Evolutionary conservation across 2,113 vertebrate genomes (phyloP).

Genomic region (Brachionichthys hirsutus): DNA sequence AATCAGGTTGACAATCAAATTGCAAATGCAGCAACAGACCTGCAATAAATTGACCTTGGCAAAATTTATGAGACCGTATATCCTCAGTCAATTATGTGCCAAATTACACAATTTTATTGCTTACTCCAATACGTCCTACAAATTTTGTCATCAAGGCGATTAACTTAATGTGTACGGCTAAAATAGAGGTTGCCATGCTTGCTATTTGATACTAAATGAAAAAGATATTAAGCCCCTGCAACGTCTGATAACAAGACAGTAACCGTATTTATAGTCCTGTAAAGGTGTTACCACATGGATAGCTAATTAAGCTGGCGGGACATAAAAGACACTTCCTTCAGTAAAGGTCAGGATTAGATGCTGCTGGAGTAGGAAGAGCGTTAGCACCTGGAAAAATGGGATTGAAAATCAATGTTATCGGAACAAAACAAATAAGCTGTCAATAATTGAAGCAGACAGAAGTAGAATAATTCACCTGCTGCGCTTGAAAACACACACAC

Average conservation of each 20-base stretch:
- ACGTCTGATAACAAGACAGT: constrained; percentile 54
- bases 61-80: neutral
- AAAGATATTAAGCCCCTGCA: constrained; percentile 42
- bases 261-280: constrained; percentile 55
- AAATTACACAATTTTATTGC: neutral
- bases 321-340: constrained; percentile 44
- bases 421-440: neutral
- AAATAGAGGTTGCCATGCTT: neutral
- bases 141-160: neutral
- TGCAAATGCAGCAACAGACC: neutral
- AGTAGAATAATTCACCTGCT: constrained; percentile 16
- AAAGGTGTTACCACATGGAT: constrained; percentile 42
- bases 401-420: neutral
- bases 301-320: constrained; percentile 56
- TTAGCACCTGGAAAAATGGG: neutral
- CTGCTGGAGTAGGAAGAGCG: neutral
- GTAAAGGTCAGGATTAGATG: constrained; percentile 45
- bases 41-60: too few species aligned
- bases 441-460: constrained; percentile 6
- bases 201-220: constrained; percentile 38
- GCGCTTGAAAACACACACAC: constrained; percentile 18
- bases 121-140: neutral
- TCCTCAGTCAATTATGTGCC: constrained; percentile 1
- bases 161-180: constrained; percentile 3
- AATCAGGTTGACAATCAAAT: neutral